Conservation (phyloP, 53 echinoderm and acorn worm genomes). For the Temnopleurus reevesii region DNA sequence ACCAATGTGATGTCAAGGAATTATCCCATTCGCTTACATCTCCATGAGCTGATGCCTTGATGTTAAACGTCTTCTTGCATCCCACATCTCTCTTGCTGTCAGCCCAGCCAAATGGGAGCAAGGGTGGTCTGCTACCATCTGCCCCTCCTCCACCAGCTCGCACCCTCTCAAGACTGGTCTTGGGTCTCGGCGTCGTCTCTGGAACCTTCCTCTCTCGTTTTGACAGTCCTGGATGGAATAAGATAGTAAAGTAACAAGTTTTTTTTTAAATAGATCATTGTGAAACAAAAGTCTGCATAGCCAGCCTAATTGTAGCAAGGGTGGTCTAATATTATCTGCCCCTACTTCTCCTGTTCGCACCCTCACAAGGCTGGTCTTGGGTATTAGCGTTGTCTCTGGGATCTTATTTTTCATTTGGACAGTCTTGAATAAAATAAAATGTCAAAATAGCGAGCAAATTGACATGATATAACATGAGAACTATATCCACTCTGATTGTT, state of each 20-base stretch:
- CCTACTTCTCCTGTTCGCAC: neutral
- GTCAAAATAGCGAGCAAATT: too few species aligned
- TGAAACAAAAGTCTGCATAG: too few species aligned
- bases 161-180: neutral
- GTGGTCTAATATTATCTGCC: too few species aligned
- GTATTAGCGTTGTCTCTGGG: neutral
- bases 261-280: too few species aligned
- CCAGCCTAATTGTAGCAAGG: too few species aligned
- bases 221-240: neutral
- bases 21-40: too few species aligned
- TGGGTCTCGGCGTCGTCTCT: slow-evolving; percentile 23
- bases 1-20: too few species aligned
- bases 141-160: neutral
- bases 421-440: neutral
- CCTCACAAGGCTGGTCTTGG: slow-evolving; percentile 6
- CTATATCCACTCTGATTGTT: too few species aligned
- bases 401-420: neutral
- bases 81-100: slow-evolving; percentile 68
- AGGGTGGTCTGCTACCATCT: slow-evolving; percentile 41
- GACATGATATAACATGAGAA: too few species aligned
- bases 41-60: slow-evolving; percentile 70
- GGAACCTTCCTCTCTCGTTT: slow-evolving; percentile 25
- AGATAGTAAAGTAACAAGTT: too few species aligned
- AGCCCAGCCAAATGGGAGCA: slow-evolving; percentile 90
- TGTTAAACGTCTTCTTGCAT: slow-evolving; percentile 78